Percentiles rank a stretch among this genome's conserved stretches.
These are phyloP conservation scores for Andrena fulva DNA, from an alignment of 2,888 invertebrate species.

Conservation along the genomic window DNA sequence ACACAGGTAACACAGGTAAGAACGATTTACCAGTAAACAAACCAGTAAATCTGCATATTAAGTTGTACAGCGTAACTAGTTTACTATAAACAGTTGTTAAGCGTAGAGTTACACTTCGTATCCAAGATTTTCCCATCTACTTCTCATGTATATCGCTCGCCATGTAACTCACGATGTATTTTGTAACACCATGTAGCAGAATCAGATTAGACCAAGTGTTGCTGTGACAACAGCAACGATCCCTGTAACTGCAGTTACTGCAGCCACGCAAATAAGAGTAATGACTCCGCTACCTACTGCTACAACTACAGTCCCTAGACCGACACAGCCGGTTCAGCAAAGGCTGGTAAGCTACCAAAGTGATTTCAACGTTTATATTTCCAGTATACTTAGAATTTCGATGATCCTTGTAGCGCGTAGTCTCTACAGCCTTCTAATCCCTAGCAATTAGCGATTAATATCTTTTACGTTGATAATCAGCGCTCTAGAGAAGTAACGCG, in stretches of 20 bases:
- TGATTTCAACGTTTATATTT: constrained; percentile 1
- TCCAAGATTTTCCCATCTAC: not conserved
- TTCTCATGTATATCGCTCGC: not conserved
- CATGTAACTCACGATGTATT: constrained; percentile 33
- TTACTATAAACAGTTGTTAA: constrained; percentile 2
- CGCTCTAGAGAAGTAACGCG: not conserved
- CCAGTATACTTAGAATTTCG: constrained; percentile 1
- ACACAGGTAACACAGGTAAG: constrained; percentile 79
- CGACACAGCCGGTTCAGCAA: constrained; percentile 86
- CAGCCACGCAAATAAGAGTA: constrained; percentile 88
- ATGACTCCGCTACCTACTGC: constrained; percentile 86
- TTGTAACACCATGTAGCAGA: constrained; percentile 81
- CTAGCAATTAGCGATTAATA: not conserved
- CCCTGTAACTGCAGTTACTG: constrained; percentile 78
- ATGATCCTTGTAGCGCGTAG: constrained; percentile 4
- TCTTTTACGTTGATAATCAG: not conserved
- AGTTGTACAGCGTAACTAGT: constrained; percentile 11
- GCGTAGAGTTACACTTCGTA: not conserved
- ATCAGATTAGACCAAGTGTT: constrained; percentile 86
- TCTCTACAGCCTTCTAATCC: not conserved
- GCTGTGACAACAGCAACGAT: constrained; percentile 78
- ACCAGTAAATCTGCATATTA: constrained; percentile 1
- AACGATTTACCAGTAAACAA: not conserved
- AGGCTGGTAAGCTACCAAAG: constrained; percentile 84
- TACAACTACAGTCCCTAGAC: constrained; percentile 85